Evolutionary conservation across 2,113 vertebrate genomes (phyloP), one percentile per base, ranked within the genome.

Genomic region (Chlamydotis undulata): DNA sequence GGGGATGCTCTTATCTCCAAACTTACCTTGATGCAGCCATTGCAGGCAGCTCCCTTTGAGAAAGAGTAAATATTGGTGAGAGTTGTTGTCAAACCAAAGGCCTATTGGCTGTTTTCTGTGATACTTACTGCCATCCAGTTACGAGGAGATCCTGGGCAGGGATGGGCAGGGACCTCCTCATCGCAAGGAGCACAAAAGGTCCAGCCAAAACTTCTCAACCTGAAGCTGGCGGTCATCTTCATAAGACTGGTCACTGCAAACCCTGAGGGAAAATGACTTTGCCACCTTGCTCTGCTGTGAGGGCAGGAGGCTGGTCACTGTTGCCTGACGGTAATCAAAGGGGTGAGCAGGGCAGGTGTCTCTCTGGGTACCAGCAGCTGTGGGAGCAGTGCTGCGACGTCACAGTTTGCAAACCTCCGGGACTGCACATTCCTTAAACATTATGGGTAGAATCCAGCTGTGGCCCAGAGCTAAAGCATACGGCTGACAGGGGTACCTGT

Each of bases 281-380:
- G 9, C 39, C 22, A 31, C 2, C 0, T 89, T 61, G 63, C 37
- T 74, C 21, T 91, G 26, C 22, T 45, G 11, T 12, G 41, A 39
- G 29, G n/a, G 21, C 28, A 57, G 18, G 8, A 50, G 37, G 16
- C 25, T 60, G 63, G 7, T 67, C 33, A 9, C 50, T 13, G 13
- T 75, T 4, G 1, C 14, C 59, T 39, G 21, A 3, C 2, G 6
- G 55, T 14, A n/a, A 49, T 16, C 3, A 4, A 2, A 76, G 43
- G 12, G n/a, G 23, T 52, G 19, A 53, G 21, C 2, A 2, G 71
- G 11, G 7, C 24, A 26, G 14, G 11, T 0, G 0, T 25, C 5
- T 39, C 24, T 45, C 45, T 24, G 13, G 21, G 7, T 35, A 14
- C 47, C 55, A 83, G 29, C 23, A 65, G 15, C 16, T 6, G 2